Evolutionary conservation across 1,140 invertebrate genomes (phyloP).

Genomic region (Oncopeltus fasciatus): DNA sequence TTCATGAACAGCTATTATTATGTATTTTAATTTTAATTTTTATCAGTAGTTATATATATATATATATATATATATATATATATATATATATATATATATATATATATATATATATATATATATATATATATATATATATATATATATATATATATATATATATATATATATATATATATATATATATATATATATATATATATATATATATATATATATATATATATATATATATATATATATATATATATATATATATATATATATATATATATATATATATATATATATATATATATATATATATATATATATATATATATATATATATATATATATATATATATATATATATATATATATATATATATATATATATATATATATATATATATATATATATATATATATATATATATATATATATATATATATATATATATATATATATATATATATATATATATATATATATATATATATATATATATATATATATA

Average conservation of each 20-base stretch:
- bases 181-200: slow-evolving; percentile 1
- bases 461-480: neutral
- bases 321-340: neutral
- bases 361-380: neutral
- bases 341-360: neutral
- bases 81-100: neutral
- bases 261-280: neutral
- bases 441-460: neutral
- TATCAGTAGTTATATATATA: neutral
- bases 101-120: neutral
- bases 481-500: neutral
- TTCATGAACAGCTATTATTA: neutral
- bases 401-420: slow-evolving; percentile 1
- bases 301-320: neutral
- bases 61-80: neutral
- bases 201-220: neutral
- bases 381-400: neutral
- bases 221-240: neutral
- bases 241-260: neutral
- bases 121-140: neutral
- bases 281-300: neutral
- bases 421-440: neutral
- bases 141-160: neutral
- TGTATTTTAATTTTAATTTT: neutral
- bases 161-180: neutral